phyloP scores from a whole-genome alignment of 1,140 invertebrate genomes.

The Aphidius gifuensis region DNA sequence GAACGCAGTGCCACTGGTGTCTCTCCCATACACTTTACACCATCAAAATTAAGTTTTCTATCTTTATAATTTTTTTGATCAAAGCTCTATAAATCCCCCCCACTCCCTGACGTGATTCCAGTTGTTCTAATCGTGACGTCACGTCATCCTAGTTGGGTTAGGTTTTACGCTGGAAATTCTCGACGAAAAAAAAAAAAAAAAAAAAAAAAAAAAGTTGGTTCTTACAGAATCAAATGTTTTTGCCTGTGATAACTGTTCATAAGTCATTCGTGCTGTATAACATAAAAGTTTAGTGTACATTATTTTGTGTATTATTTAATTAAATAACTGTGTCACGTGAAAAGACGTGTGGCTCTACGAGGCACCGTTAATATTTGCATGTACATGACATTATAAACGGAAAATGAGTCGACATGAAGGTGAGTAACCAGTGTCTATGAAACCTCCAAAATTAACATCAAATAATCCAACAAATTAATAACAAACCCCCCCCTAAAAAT shows the following conservation, averaged over 20 bases:
- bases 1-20: too few species aligned
- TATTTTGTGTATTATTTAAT: constrained; percentile 38
- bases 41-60: too few species aligned
- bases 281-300: constrained; percentile 50
- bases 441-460: background rate
- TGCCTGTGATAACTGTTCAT: constrained; percentile 33
- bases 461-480: too few species aligned
- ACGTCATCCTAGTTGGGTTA: constrained; percentile 71
- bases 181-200: constrained; percentile 47
- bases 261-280: constrained; percentile 27
- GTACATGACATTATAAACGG: constrained; percentile 57
- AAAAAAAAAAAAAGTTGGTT: constrained; percentile 56
- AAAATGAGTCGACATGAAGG: constrained; percentile 83
- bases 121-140: constrained; percentile 61
- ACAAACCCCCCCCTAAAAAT: too few species aligned
- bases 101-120: constrained; percentile 22
- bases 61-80: too few species aligned
- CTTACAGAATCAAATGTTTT: constrained; percentile 60
- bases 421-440: constrained; percentile 53
- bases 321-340: constrained; percentile 38
- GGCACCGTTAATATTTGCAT: constrained; percentile 54
- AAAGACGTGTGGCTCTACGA: constrained; percentile 39
- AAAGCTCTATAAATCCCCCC: too few species aligned
- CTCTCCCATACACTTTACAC: too few species aligned
- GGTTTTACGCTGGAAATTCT: constrained; percentile 65